phyloP scores from a whole-genome alignment of 1,140 invertebrate species.

The Oncopodura yosiiana region DNA sequence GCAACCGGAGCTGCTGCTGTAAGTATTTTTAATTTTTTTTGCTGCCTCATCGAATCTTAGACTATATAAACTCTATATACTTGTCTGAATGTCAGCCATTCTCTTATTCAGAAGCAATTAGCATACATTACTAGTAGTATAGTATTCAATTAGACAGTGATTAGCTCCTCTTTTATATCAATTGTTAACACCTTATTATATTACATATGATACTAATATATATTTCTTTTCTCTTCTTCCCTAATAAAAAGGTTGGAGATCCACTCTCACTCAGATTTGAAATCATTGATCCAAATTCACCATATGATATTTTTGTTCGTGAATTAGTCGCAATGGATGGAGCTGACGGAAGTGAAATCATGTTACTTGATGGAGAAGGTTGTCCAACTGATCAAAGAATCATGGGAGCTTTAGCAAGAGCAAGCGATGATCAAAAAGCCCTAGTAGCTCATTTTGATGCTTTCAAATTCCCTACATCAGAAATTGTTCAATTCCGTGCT shows the following conservation, averaged over 20 bases:
- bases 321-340: constrained; percentile 90
- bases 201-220: too few species aligned
- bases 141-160: too few species aligned
- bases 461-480: constrained; percentile 90
- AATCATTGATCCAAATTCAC: constrained; percentile 75
- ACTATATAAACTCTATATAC: too few species aligned
- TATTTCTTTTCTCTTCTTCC: too few species aligned
- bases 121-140: too few species aligned
- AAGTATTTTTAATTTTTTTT: constrained; percentile 14
- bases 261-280: constrained; percentile 81
- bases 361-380: constrained; percentile 80
- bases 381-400: constrained; percentile 87
- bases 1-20: constrained; percentile 42
- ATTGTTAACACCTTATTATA: too few species aligned
- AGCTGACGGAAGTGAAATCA: constrained; percentile 80
- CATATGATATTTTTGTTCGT: constrained; percentile 88
- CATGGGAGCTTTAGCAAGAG: constrained; percentile 81
- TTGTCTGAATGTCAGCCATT: too few species aligned
- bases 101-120: too few species aligned
- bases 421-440: constrained; percentile 54
- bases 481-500: constrained; percentile 87
- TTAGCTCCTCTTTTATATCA: too few species aligned
- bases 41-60: too few species aligned
- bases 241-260: constrained; percentile 82
- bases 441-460: constrained; percentile 87